Evolutionary conservation across 2,113 vertebrate species (phyloP).

Genomic region (Rafetus swinhoei): DNA sequence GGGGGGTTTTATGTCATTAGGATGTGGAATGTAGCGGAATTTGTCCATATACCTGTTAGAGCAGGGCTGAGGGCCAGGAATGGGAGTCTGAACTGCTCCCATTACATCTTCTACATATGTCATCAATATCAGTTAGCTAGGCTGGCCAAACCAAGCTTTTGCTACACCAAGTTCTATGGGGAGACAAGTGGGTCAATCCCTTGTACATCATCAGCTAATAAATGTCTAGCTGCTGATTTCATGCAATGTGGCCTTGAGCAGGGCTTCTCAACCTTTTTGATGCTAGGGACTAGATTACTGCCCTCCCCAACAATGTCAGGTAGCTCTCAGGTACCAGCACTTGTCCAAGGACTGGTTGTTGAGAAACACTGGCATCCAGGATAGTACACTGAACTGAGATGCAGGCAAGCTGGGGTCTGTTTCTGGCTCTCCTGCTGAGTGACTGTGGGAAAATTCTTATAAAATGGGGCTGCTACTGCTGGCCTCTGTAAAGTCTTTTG

Average conservation of each 20-base stretch:
- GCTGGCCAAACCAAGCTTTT: background rate
- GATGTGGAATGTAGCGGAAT: no score
- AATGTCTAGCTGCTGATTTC: accelerated
- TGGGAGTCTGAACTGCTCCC: background rate
- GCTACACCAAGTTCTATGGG: background rate
- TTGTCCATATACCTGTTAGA: background rate
- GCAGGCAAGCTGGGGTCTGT: background rate
- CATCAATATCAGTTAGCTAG: background rate
- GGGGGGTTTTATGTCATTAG: no score
- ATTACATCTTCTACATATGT: background rate
- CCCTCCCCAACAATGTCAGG: no score
- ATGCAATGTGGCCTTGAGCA: background rate
- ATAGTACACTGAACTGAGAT: background rate
- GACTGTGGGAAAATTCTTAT: no score
- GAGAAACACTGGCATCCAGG: background rate
- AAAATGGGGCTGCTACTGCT: background rate
- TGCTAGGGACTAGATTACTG: no score
- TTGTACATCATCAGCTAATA: background rate
- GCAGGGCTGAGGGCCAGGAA: slow-evolving; percentile 8
- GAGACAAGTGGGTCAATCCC: background rate
- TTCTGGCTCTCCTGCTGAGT: background rate
- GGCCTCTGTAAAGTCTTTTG: background rate
- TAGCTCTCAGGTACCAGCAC: no score
- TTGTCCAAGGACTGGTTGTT: no score
- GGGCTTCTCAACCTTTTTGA: no score